Evolutionary conservation across 2,888 invertebrate genomes (phyloP).

Genomic region (Emmelina monodactyla): DNA sequence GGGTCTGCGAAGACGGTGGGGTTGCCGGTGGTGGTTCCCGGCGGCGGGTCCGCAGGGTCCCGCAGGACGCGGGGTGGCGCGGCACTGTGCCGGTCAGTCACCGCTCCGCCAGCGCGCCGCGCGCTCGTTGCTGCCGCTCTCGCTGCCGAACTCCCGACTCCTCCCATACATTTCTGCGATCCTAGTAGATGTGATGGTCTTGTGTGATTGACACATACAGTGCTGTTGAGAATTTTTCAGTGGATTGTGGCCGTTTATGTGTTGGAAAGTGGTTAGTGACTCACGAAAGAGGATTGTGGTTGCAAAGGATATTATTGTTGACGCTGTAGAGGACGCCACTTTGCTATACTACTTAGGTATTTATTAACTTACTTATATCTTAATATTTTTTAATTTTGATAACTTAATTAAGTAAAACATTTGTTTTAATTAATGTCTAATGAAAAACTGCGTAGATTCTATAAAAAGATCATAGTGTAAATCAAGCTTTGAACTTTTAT

Average conservation of each 20-base stretch:
- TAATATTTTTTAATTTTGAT: too few species aligned
- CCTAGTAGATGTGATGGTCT: constrained; percentile 37
- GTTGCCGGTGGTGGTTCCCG: constrained; percentile 12
- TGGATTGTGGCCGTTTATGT: constrained; percentile 53
- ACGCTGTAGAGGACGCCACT: constrained; percentile 25
- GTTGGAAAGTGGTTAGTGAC: constrained; percentile 46
- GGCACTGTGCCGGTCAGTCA: constrained; percentile 65
- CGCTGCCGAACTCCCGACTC: constrained; percentile 28
- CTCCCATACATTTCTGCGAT: constrained; percentile 42
- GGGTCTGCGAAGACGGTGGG: background rate
- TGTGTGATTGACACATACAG: constrained; percentile 32
- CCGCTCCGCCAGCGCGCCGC: constrained; percentile 56
- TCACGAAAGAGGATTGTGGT: constrained; percentile 37
- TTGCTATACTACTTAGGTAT: too few species aligned
- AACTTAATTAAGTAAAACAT: too few species aligned
- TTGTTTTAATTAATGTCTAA: too few species aligned
- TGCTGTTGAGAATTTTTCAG: constrained; percentile 23
- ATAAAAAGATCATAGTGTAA: too few species aligned
- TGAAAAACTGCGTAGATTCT: too few species aligned
- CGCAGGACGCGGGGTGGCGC: constrained; percentile 55
- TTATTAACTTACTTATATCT: too few species aligned
- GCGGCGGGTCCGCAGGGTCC: constrained; percentile 51
- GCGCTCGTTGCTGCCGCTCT: constrained; percentile 38
- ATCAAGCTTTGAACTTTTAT: too few species aligned
- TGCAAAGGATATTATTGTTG: constrained; percentile 37